Conservation (phyloP, 2,888 invertebrate genomes). For the Dioctria linearis region DNA sequence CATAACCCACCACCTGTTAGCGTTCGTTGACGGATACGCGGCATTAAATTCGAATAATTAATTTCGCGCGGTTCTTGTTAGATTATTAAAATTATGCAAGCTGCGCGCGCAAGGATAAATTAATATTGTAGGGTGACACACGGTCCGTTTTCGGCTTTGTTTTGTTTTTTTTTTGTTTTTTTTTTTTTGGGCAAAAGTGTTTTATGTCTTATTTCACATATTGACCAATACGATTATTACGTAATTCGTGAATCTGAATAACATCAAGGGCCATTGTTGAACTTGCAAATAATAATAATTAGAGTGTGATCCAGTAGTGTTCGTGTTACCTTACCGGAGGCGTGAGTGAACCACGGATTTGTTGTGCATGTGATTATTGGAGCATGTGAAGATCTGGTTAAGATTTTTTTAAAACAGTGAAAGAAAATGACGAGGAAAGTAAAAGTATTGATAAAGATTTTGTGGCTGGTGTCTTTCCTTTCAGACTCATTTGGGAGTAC, state of each 20-base stretch:
- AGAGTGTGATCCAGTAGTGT: neutral
- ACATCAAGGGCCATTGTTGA: conserved; percentile 41
- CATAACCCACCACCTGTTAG: conserved; percentile 6
- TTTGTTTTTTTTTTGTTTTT: too few species aligned
- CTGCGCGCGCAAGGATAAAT: conserved; percentile 46
- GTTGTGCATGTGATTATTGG: conserved; percentile 34
- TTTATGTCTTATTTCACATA: neutral
- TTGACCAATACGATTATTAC: conserved; percentile 12
- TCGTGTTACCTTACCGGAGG: conserved; percentile 9
- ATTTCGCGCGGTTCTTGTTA: too few species aligned
- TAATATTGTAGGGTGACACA: neutral
- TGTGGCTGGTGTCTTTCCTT: conserved; percentile 41
- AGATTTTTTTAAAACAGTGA: conserved; percentile 31
- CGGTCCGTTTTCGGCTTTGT: neutral
- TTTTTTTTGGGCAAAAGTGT: too few species aligned
- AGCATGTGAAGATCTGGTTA: conserved; percentile 26
- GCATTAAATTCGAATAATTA: too few species aligned
- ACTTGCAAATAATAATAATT: conserved; percentile 33
- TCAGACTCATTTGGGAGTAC: conserved; percentile 66
- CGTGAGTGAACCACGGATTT: conserved; percentile 4
- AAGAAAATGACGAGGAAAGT: conserved; percentile 30
- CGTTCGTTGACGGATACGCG: too few species aligned
- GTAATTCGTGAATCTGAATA: conserved; percentile 27
- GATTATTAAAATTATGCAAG: too few species aligned
- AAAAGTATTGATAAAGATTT: conserved; percentile 23